Evolutionary conservation across 2,888 invertebrate species (phyloP).

Genomic region (Octonoba sinensis): DNA sequence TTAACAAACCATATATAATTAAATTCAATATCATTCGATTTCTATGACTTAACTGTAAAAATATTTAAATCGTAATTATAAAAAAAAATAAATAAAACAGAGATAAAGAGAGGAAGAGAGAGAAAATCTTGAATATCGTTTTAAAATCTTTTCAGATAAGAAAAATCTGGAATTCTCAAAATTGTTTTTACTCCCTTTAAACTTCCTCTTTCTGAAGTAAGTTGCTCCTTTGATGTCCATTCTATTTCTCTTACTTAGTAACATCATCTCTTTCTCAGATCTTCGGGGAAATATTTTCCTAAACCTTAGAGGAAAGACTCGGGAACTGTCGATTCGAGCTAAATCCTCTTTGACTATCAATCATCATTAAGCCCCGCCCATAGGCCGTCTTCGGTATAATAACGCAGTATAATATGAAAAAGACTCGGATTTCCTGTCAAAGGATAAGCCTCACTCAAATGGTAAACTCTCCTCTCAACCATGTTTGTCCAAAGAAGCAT

Average conservation of each 20-base stretch:
- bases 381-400: slow-evolving; percentile 41
- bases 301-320: slow-evolving; percentile 19
- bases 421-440: slow-evolving; percentile 39
- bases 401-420: slow-evolving; percentile 50
- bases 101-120: no score
- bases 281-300: slow-evolving; percentile 1
- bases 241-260: slow-evolving; percentile 8
- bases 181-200: background rate
- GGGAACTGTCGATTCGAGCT: background rate
- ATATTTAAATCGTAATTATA: no score
- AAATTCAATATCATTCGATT: no score
- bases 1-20: no score
- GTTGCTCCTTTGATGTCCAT: background rate
- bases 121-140: no score
- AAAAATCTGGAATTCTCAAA: background rate
- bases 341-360: slow-evolving; percentile 42
- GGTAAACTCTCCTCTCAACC: slow-evolving; percentile 10
- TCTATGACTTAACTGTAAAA: no score
- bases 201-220: background rate
- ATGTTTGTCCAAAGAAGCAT: slow-evolving; percentile 17
- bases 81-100: no score
- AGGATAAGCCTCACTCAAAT: slow-evolving; percentile 19
- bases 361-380: slow-evolving; percentile 43
- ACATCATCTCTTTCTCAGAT: background rate
- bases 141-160: no score